A percentile compares a stretch with the other conserved stretches of the same genome.
These are phyloP conservation scores for Paguma larvata DNA, from an alignment of 2,797 vertebrate species.

Conservation along the genomic window DNA sequence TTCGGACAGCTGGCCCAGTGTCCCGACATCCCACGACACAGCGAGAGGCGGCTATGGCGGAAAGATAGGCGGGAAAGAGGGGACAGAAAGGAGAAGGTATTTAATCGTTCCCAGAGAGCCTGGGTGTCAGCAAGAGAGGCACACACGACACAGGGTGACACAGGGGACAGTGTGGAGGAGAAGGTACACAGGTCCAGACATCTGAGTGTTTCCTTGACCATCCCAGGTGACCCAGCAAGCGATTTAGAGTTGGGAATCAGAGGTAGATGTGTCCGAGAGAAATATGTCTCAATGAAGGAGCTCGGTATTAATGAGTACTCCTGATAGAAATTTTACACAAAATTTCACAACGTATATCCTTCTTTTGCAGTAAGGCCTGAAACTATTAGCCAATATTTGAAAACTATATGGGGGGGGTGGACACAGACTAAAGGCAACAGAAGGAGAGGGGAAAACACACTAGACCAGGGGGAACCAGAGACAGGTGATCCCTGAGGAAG, in stretches of 20 bases:
- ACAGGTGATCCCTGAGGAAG: background rate
- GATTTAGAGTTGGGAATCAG: background rate
- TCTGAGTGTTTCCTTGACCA: background rate
- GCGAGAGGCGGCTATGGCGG: background rate
- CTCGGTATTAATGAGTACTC: background rate
- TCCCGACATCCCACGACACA: too few relatives aligned
- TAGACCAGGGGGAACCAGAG: too few relatives aligned
- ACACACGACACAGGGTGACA: background rate
- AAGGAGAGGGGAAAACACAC: background rate
- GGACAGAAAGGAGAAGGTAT: fast-evolving
- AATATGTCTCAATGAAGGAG: background rate
- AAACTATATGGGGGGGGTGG: background rate
- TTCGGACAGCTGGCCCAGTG: background rate
- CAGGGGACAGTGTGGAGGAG: background rate
- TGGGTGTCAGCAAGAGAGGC: too few relatives aligned
- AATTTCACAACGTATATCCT: background rate
- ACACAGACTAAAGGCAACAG: background rate
- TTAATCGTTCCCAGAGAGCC: background rate
- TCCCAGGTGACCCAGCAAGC: too few relatives aligned
- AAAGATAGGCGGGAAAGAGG: background rate
- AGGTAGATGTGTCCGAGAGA: background rate
- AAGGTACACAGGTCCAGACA: background rate
- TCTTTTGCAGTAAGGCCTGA: background rate
- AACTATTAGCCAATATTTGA: background rate
- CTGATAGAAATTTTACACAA: background rate